Evolutionary conservation across 1,140 invertebrate species (phyloP).

Genomic region (Glossosoma conforme): DNA sequence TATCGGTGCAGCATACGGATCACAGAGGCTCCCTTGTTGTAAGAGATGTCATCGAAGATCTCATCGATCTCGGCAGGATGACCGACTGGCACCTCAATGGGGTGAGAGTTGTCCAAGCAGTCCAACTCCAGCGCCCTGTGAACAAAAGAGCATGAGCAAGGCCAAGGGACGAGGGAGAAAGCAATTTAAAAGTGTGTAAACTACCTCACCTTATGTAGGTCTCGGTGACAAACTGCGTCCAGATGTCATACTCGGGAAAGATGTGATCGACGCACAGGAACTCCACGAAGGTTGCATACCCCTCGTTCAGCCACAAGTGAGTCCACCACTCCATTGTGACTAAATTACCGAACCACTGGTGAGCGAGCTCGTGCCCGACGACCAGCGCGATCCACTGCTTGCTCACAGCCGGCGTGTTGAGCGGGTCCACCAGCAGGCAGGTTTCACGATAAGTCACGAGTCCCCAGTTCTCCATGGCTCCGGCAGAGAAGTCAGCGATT

Average conservation of each 20-base stretch:
- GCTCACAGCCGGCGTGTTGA: conserved; percentile 75
- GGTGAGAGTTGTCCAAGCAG: conserved; percentile 84
- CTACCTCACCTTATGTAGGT: conserved; percentile 62
- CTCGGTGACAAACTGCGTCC: conserved; percentile 87
- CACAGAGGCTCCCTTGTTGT: conserved; percentile 88
- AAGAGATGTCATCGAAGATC: conserved; percentile 95
- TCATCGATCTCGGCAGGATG: conserved; percentile 90
- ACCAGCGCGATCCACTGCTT: conserved; percentile 86
- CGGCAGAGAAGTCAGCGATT: conserved; percentile 86
- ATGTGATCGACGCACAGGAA: conserved; percentile 82
- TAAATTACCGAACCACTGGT: conserved; percentile 84
- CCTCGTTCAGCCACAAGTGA: conserved; percentile 87
- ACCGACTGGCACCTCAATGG: conserved; percentile 84
- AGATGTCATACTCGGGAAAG: conserved; percentile 90
- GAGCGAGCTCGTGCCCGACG: conserved; percentile 83
- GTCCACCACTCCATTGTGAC: conserved; percentile 92
- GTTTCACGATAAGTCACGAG: conserved; percentile 68
- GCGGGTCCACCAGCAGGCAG: conserved; percentile 75
- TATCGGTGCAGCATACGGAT: conserved; percentile 96
- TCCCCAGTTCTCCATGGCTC: conserved; percentile 98
- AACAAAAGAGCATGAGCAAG: conserved; percentile 6
- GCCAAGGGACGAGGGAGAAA: not conserved
- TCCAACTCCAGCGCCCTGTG: conserved; percentile 78
- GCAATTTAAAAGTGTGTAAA: no score
- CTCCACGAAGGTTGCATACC: conserved; percentile 87